A percentile compares a stretch with the other conserved stretches of the same genome.
Conservation (phyloP, 1,140 invertebrate genomes). For the Cataglyphis hispanica region DNA sequence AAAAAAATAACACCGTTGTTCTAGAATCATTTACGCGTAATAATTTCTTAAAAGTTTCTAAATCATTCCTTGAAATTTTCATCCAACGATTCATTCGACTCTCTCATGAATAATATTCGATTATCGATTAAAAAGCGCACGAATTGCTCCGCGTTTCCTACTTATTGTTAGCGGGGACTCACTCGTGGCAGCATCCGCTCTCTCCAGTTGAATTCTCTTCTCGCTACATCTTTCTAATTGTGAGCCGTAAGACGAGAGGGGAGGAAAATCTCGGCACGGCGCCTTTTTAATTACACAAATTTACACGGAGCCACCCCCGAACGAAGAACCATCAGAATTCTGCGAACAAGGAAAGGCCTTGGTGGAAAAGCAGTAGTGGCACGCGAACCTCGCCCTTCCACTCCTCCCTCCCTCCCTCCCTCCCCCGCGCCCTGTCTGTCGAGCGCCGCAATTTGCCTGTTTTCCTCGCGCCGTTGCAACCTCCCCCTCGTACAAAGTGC, state of each 20-base stretch:
- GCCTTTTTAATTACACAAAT: conserved; percentile 64
- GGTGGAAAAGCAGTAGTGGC: conserved; percentile 46
- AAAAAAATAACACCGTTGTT: conserved; percentile 26
- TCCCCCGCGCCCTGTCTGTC: neutral
- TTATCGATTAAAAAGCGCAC: neutral
- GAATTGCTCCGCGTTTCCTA: neutral
- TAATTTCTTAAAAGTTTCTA: conserved; percentile 37
- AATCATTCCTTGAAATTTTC: conserved; percentile 30
- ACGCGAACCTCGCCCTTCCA: conserved; percentile 39
- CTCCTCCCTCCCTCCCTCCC: too few relatives aligned
- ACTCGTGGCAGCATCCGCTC: neutral
- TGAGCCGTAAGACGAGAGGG: neutral
- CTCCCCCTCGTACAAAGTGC: conserved; percentile 47
- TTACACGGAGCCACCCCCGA: conserved; percentile 49
- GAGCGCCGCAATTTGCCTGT: conserved; percentile 61
- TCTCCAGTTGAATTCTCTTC: neutral
- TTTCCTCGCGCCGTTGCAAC: conserved; percentile 54
- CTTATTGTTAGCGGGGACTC: neutral
- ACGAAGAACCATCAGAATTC: conserved; percentile 48
- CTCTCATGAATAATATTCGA: conserved; percentile 23
- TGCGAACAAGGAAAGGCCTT: conserved; percentile 44
- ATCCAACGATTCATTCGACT: conserved; percentile 6
- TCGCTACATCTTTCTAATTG: neutral
- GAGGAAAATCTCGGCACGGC: conserved; percentile 42
- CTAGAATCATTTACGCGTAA: conserved; percentile 38